These are phyloP conservation scores for Autographa gamma DNA, from an alignment of 2,888 invertebrate genomes.

Conservation along the genomic window DNA sequence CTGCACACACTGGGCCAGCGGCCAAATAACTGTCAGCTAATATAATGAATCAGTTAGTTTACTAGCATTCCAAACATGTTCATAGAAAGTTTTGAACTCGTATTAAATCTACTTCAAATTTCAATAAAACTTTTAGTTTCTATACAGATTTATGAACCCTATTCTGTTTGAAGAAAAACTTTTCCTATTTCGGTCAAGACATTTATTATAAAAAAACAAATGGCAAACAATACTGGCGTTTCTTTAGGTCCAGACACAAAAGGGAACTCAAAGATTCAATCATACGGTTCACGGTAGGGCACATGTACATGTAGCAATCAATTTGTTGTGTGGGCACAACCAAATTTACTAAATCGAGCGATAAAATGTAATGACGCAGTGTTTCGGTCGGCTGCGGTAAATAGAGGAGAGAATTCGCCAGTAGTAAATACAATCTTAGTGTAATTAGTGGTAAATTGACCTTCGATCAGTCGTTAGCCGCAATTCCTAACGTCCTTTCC, in stretches of 20 bases:
- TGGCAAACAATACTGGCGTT: constrained; percentile 29
- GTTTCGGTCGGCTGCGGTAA: constrained; percentile 54
- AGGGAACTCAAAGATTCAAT: constrained; percentile 57
- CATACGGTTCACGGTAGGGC: constrained; percentile 55
- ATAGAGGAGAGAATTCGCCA: constrained; percentile 46
- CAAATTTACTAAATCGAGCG: constrained; percentile 63
- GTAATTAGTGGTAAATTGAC: constrained; percentile 46
- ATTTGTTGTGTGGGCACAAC: constrained; percentile 58
- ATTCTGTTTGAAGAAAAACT: constrained; percentile 30
- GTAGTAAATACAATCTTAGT: constrained; percentile 46
- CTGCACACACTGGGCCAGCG: constrained; percentile 34
- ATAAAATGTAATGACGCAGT: constrained; percentile 67
- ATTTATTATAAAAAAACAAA: constrained; percentile 28
- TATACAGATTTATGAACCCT: constrained; percentile 12
- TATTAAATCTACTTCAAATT: constrained; percentile 36
- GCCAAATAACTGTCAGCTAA: constrained; percentile 53
- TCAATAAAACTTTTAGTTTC: constrained; percentile 31
- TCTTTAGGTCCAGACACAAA: constrained; percentile 46
- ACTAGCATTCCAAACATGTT: constrained; percentile 21
- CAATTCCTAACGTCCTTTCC: constrained; percentile 27
- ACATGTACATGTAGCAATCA: constrained; percentile 62
- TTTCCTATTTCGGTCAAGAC: constrained; percentile 16
- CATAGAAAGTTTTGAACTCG: constrained; percentile 36
- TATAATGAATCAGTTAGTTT: constrained; percentile 40
- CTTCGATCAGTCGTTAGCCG: constrained; percentile 27